Base-by-base conservation (phyloP, 2,797 vertebrate genomes). In the Salmo trutta region DNA sequence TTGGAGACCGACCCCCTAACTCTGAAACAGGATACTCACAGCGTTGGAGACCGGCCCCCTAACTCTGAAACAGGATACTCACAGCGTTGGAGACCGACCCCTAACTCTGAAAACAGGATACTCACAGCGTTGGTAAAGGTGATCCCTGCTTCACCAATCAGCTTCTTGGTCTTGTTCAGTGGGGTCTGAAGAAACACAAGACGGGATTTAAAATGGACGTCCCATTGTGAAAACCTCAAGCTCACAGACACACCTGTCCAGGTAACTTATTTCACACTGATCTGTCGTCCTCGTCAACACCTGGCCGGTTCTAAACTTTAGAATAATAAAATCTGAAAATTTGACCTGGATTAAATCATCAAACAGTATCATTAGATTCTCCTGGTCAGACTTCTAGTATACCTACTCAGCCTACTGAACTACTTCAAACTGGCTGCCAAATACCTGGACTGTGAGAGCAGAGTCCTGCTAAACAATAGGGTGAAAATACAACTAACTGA, bases 81-180 rank as follows among this genome's bases (percentile, higher is more conserved):
- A 41, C 36, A 41, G 36, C 2, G 36, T 41, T 10, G 36, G 36
- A 41, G 36, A 41, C 36, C 36, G 10, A 41, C 36, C 36, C 36
- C 36, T 41, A 41, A 41, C 36, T 8, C 36, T 41, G 24, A 24
- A 2, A 41, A 2, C 41, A 0, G 41, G 41, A 12, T 29, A 88
- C 96, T 96, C 86, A 99, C 97, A 3, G 96, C 94, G 0, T 96
- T 98, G 24, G 93, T 90, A 83, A 99, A 99, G 0, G 96, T 95
- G 71, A 99, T 93, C 71, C 98, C 98, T 78, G 94, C 95, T 62
- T 97, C 96, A 1, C 94, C 97, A 17, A 99, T 96, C 1, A 99
- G 95, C 64, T 95, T 94, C 51, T 92, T 96, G 0, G 97, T 96
- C 90, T 99, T 99, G 85, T 88, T 96, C 0, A 99, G 90, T 0